Evolutionary conservation across 2,888 invertebrate species (phyloP).

Genomic region (Aspidiotus rigidus): DNA sequence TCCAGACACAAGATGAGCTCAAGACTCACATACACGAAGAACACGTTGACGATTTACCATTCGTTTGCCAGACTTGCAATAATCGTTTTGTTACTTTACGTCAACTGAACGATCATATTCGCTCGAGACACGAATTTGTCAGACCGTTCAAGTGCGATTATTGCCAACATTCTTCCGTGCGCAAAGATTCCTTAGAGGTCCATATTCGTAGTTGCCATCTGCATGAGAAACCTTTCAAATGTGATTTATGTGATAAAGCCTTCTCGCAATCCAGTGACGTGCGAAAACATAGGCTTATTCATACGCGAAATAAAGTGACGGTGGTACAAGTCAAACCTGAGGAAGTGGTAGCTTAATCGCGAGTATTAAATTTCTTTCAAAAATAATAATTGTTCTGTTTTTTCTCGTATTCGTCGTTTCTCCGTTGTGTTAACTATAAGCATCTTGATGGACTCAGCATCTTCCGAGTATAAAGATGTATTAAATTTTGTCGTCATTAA

Average conservation of each 20-base stretch:
- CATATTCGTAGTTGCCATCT: slow-evolving; percentile 23
- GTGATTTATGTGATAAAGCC: slow-evolving; percentile 42
- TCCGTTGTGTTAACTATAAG: too few species aligned
- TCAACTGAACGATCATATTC: slow-evolving; percentile 16
- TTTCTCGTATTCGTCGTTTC: too few species aligned
- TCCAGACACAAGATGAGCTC: slow-evolving; percentile 8
- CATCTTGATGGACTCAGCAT: too few species aligned
- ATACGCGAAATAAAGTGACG: slow-evolving; percentile 1
- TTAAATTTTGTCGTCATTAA: too few species aligned
- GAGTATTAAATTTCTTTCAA: too few species aligned
- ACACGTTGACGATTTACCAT: slow-evolving; percentile 20
- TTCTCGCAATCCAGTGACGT: slow-evolving; percentile 38
- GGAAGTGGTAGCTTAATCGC: too few species aligned
- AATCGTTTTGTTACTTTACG: slow-evolving; percentile 18
- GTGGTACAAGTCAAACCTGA: background rate
- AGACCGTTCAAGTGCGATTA: slow-evolving; percentile 25
- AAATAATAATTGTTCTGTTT: too few species aligned
- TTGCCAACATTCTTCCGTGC: slow-evolving; percentile 15
- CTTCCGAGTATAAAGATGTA: too few species aligned
- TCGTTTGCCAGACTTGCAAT: slow-evolving; percentile 18
- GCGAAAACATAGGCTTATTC: slow-evolving; percentile 17
- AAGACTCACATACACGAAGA: slow-evolving; percentile 16
- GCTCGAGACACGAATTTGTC: slow-evolving; percentile 10
- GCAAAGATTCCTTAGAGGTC: slow-evolving; percentile 22
- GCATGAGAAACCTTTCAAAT: slow-evolving; percentile 17